Evolutionary conservation across 2,113 vertebrate genomes (phyloP), one percentile per base, ranked within the genome.

Genomic region (Macquaria ambigua): DNA sequence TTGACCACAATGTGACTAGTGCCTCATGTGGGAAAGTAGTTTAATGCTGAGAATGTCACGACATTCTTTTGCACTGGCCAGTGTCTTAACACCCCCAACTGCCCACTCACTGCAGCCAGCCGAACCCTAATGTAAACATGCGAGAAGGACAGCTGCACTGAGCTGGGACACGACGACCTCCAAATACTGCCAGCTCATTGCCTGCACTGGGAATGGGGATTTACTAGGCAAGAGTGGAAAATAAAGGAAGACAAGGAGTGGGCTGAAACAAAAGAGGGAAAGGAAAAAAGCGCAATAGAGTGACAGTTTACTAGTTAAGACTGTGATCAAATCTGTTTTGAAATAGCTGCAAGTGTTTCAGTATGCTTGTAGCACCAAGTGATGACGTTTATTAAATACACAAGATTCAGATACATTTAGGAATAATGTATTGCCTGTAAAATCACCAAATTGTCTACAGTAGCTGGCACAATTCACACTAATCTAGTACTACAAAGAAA

Each of bases 71-170:
- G 39, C 50, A 71, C 28, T 59, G 50, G 76, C 81, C 58, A 66
- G 52, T 67, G 84, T 89, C 75, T 91, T 77, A 89, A 87, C 86
- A 82, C 73, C 80, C 82, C 83, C 71, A 46, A 87, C 85, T 92
- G 87, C 89, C 87, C 87, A 83, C 84, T 83, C 52, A 75, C 89
- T 91, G 67, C 74, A 91, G 89, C 89, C 86, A 74, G 83, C 83
- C 82, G 71, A 86, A 86, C 82, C 50, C 79, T 77, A 93, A 92
- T 90, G 90, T 91, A 94, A 95, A 95, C 91, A 94, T 73, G 71
- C 41, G 86, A 91, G 83, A 74, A 74, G 87, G 91, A 94, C 93
- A 94, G 93, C 92, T 94, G 93, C 89, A 90, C 72, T 79, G 87
- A 82, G 76, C 90, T 87, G 77, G 90, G 90, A 93, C 87, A 86